Conservation (phyloP, 2,113 vertebrate genomes). For the Oreochromis niloticus region DNA sequence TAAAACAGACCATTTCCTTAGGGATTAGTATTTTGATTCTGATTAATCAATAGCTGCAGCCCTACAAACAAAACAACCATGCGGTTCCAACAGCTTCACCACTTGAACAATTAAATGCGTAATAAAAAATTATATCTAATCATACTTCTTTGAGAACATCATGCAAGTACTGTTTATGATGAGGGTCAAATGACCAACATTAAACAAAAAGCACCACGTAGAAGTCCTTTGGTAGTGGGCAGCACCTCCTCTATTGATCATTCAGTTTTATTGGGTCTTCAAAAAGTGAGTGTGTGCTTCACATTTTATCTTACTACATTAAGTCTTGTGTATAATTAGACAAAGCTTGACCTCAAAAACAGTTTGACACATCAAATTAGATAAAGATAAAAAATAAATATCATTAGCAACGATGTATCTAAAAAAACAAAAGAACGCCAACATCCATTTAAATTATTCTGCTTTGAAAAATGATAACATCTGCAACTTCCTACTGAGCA, state of each 20-base stretch:
- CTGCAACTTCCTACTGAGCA: not conserved
- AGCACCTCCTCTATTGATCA: not conserved
- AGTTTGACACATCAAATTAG: not conserved
- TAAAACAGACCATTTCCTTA: not conserved
- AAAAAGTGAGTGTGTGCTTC: not conserved
- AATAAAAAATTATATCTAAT: not conserved
- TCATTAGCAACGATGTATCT: not conserved
- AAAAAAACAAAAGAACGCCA: rapidly evolving
- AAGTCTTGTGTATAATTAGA: not conserved
- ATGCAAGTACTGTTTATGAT: not conserved
- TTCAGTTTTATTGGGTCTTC: not conserved
- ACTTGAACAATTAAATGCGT: not conserved
- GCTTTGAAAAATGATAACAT: not conserved
- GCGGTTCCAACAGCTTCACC: not conserved
- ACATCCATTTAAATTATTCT: not conserved
- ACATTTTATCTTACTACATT: not conserved
- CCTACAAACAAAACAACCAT: not conserved
- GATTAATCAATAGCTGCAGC: not conserved
- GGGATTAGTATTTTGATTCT: not conserved
- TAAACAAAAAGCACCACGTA: not conserved
- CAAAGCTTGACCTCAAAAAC: not conserved
- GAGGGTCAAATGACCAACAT: not conserved
- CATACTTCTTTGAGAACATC: not conserved
- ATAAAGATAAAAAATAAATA: not conserved
- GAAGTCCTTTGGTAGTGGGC: not conserved